phyloP scores from a whole-genome alignment of 2,888 invertebrate species.

The Lasioglossum oenotherae region DNA sequence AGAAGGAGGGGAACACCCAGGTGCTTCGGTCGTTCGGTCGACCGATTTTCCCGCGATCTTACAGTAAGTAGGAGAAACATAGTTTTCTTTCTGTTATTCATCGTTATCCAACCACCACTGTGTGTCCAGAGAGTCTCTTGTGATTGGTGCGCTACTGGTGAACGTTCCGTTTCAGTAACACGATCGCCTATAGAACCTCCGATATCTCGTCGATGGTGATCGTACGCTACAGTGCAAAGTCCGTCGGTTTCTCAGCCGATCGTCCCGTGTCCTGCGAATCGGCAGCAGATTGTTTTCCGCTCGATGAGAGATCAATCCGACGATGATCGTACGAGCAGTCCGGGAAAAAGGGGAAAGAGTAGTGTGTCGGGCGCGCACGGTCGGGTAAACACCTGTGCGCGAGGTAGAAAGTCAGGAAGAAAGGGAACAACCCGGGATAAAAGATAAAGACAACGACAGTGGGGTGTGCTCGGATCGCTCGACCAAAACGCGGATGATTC shows the following conservation, averaged over 20 bases:
- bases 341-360: slow-evolving; percentile 49
- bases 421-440: slow-evolving; percentile 33
- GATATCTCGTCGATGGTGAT: slow-evolving; percentile 13
- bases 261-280: background rate
- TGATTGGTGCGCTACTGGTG: slow-evolving; percentile 11
- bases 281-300: slow-evolving; percentile 17
- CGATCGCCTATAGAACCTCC: background rate
- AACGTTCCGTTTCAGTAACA: background rate
- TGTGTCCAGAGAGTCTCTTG: background rate
- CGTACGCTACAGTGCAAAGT: background rate
- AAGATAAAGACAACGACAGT: slow-evolving; percentile 53
- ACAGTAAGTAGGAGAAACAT: slow-evolving; percentile 58
- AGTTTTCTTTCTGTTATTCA: slow-evolving; percentile 8
- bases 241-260: background rate
- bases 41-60: slow-evolving; percentile 30
- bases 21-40: slow-evolving; percentile 1
- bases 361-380: slow-evolving; percentile 69
- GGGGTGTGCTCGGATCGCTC: slow-evolving; percentile 68
- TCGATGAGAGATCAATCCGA: slow-evolving; percentile 59
- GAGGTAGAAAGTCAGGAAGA: slow-evolving; percentile 59
- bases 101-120: background rate
- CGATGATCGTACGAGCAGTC: slow-evolving; percentile 44
- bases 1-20: slow-evolving; percentile 16
- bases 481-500: slow-evolving; percentile 77
- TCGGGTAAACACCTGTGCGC: slow-evolving; percentile 77